These are phyloP conservation scores for Eupithecia inturbata DNA, from an alignment of 2,888 invertebrate species.

Conservation along the genomic window DNA sequence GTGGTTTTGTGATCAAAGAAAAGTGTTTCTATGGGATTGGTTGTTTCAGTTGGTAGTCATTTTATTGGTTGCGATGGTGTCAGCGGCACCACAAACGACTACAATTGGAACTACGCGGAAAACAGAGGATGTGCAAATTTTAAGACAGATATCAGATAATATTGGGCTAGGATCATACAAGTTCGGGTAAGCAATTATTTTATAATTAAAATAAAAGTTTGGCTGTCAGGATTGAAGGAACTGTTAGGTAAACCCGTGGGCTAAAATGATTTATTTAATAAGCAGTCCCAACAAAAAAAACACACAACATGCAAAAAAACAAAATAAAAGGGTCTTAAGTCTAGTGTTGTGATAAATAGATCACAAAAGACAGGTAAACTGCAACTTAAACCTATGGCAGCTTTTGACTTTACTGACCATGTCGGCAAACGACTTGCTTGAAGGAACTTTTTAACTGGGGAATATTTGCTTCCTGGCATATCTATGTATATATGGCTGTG, in stretches of 20 bases:
- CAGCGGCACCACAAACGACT: slow-evolving; percentile 61
- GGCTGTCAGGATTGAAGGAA: neutral
- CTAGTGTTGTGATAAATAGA: too few species aligned
- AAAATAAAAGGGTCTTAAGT: too few species aligned
- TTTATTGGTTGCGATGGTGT: slow-evolving; percentile 64
- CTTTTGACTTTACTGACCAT: neutral
- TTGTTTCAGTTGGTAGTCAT: slow-evolving; percentile 73
- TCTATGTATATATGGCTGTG: too few species aligned
- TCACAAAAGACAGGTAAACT: neutral
- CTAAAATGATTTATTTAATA: too few species aligned
- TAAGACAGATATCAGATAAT: slow-evolving; percentile 67
- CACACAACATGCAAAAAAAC: too few species aligned
- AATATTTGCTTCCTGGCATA: too few species aligned
- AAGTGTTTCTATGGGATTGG: slow-evolving; percentile 14
- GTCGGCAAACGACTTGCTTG: neutral
- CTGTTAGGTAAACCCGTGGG: neutral
- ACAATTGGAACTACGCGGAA: slow-evolving; percentile 27
- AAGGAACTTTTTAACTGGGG: too few species aligned
- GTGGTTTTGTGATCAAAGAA: neutral
- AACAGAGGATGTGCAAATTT: slow-evolving; percentile 61
- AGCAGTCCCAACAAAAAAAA: too few species aligned
- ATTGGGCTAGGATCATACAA: slow-evolving; percentile 70
- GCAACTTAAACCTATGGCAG: neutral
- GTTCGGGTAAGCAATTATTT: slow-evolving; percentile 56
- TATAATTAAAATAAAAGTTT: neutral